phyloP scores from a whole-genome alignment of 1,140 invertebrate species.

The Camponotus floridanus region DNA sequence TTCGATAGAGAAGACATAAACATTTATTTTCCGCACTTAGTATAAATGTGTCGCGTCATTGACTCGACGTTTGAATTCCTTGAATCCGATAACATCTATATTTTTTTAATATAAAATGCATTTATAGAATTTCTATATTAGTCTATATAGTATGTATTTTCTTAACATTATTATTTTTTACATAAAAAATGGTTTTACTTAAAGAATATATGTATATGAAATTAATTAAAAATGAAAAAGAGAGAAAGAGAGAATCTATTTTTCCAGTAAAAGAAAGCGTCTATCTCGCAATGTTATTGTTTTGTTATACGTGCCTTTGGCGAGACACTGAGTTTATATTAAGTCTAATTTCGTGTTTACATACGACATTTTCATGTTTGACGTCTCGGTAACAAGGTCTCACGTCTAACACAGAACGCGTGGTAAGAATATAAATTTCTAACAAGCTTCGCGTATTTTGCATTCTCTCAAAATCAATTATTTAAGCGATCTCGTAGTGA shows the following conservation, averaged over 20 bases:
- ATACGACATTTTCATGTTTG: not conserved
- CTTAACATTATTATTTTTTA: no score
- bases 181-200: no score
- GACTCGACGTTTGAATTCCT: not conserved
- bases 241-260: no score
- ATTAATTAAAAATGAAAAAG: no score
- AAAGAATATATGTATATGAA: no score
- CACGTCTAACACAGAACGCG: not conserved
- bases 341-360: not conserved
- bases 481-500: not conserved
- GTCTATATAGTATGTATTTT: no score
- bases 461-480: not conserved
- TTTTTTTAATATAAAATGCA: not conserved
- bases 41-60: not conserved
- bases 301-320: no score
- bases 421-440: slow-evolving; percentile 3
- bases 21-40: not conserved
- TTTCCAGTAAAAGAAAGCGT: no score
- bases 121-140: not conserved
- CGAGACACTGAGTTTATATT: no score
- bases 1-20: not conserved
- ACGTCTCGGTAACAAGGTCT: not conserved
- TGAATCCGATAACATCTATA: not conserved
- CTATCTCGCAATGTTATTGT: no score
- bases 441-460: not conserved